Evolutionary conservation across 2,888 invertebrate genomes (phyloP).

Genomic region (Dioctria rufipes): DNA sequence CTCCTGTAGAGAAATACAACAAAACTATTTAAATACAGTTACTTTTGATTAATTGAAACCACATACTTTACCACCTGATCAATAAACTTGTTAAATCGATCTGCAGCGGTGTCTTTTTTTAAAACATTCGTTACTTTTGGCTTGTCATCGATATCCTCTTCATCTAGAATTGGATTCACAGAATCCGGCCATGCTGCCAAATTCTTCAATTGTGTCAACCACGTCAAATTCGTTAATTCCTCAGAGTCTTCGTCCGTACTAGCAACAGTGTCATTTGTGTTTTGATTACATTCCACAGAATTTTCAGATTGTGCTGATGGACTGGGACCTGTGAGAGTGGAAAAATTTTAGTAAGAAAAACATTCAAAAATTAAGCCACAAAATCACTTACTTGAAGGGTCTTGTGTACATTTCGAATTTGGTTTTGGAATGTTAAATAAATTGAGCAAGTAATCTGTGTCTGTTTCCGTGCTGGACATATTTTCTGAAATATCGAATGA

Average conservation of each 20-base stretch:
- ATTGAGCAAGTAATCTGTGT: slow-evolving; percentile 16
- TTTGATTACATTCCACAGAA: slow-evolving; percentile 58
- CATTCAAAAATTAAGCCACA: not conserved
- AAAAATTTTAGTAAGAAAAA: not conserved
- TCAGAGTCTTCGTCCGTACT: slow-evolving; percentile 64
- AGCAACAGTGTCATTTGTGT: slow-evolving; percentile 23
- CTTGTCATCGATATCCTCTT: slow-evolving; percentile 58
- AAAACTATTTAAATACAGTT: not conserved
- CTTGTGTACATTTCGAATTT: slow-evolving; percentile 20
- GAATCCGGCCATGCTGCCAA: slow-evolving; percentile 66
- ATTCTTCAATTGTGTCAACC: slow-evolving; percentile 69
- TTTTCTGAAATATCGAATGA: not conserved
- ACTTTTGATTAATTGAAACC: not conserved
- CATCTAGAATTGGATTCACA: slow-evolving; percentile 61
- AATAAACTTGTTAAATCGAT: slow-evolving; percentile 68
- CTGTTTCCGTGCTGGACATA: slow-evolving; percentile 6
- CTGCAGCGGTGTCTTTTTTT: slow-evolving; percentile 66
- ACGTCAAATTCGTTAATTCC: slow-evolving; percentile 69
- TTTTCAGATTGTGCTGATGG: slow-evolving; percentile 60
- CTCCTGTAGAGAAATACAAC: slow-evolving; percentile 61
- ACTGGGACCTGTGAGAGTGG: slow-evolving; percentile 58
- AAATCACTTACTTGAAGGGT: slow-evolving; percentile 52
- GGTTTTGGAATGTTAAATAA: slow-evolving; percentile 43
- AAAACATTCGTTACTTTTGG: slow-evolving; percentile 39
- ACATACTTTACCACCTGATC: slow-evolving; percentile 68